A percentile compares a stretch with the other conserved stretches of the same genome.
Evolutionary conservation across 2,113 vertebrate species (phyloP).

Genomic region (Uria aalge): DNA sequence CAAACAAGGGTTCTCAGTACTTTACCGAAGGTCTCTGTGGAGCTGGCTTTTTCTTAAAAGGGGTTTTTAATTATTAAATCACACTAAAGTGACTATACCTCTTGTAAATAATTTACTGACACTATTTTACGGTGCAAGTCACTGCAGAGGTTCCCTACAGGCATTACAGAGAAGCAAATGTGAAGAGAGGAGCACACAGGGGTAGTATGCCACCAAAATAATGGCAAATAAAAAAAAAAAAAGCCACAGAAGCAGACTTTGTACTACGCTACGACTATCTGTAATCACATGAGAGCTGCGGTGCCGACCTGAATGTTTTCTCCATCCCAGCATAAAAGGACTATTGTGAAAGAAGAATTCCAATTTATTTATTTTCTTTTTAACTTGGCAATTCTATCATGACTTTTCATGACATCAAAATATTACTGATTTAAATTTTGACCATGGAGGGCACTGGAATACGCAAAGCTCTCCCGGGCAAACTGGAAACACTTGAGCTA

Average conservation of each 20-base stretch:
- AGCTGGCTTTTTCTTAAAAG: slow-evolving; percentile 1
- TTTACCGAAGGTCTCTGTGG: not conserved
- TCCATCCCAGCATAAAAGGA: not conserved
- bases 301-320: not conserved
- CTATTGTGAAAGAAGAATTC: not conserved
- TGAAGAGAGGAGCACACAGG: not conserved
- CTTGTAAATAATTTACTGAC: slow-evolving; percentile 40
- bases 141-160: not conserved
- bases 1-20: not conserved
- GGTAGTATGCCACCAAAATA: not conserved
- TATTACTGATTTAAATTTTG: not conserved
- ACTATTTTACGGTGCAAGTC: not conserved
- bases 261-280: not conserved
- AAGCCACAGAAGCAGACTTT: not conserved
- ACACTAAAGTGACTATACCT: not conserved
- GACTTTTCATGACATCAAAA: not conserved
- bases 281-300: not conserved
- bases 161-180: not conserved
- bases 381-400: not conserved
- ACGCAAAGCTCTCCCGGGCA: not conserved
- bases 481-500: not conserved
- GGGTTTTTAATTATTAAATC: slow-evolving; percentile 34
- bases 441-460: not conserved
- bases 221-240: not conserved
- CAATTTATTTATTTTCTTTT: not conserved